These are phyloP conservation scores for Ochropacha duplaris DNA, from an alignment of 2,888 invertebrate species.

Conservation along the genomic window DNA sequence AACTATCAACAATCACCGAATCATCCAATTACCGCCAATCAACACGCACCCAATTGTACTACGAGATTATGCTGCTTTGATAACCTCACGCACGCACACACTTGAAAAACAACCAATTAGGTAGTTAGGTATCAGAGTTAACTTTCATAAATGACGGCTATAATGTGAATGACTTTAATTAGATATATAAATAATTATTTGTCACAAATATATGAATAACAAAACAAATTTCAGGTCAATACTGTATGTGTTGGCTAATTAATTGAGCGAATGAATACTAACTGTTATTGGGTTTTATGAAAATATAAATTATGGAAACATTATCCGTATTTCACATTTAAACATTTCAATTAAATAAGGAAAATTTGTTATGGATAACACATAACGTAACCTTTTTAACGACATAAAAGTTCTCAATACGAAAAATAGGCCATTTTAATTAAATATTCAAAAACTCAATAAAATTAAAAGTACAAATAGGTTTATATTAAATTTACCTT, in stretches of 20 bases:
- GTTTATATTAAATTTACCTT: constrained; percentile 27
- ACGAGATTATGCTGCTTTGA: constrained; percentile 2
- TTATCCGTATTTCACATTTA: too few relatives aligned
- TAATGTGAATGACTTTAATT: not conserved
- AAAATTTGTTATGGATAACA: too few relatives aligned
- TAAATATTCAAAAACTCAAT: not conserved
- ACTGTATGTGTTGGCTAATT: not conserved
- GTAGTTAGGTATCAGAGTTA: too few relatives aligned
- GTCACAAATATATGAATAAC: not conserved
- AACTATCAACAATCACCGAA: constrained; percentile 23
- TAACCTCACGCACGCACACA: constrained; percentile 2
- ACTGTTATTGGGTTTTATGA: not conserved
- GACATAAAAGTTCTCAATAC: too few relatives aligned
- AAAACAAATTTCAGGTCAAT: not conserved
- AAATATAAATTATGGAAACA: not conserved
- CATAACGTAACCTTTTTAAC: too few relatives aligned
- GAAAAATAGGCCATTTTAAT: too few relatives aligned
- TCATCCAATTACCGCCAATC: constrained; percentile 31
- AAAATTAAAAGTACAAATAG: not conserved
- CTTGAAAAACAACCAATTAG: not conserved
- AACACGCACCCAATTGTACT: constrained; percentile 22
- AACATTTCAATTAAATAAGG: too few relatives aligned
- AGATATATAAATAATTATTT: not conserved
- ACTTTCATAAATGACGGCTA: not conserved
- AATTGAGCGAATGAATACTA: too few relatives aligned